Evolutionary conservation across 2,113 vertebrate species (phyloP).

Genomic region (Microcebus lehilahytsara): DNA sequence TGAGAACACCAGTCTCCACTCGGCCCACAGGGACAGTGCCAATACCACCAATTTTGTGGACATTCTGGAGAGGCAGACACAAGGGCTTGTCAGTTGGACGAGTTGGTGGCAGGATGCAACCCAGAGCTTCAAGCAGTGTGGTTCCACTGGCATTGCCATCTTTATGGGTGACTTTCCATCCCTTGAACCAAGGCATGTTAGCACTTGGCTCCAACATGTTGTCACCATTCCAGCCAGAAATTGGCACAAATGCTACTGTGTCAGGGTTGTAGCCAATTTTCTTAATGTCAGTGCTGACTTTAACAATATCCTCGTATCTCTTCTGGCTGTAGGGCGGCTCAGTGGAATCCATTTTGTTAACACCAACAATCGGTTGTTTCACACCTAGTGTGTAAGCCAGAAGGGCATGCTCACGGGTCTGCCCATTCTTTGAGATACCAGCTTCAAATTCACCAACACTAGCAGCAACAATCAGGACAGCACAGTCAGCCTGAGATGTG

Average conservation of each 20-base stretch:
- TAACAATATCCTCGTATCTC: conserved; percentile 97
- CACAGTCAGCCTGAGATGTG: no score
- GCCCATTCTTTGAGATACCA: no score
- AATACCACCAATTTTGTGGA: conserved; percentile 98
- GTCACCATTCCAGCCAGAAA: conserved; percentile 99
- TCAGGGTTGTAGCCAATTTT: conserved; percentile 99
- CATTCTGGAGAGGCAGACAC: conserved; percentile 96
- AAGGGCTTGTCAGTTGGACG: conserved; percentile 96
- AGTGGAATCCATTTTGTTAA: conserved; percentile 99
- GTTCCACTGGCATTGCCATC: conserved; percentile 94
- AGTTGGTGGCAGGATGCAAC: conserved; percentile 93
- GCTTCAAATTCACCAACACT: no score
- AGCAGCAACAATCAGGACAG: no score
- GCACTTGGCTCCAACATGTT: conserved; percentile 98
- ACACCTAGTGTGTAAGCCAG: no score
- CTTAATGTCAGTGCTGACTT: conserved; percentile 99
- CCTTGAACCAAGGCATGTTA: conserved; percentile 99
- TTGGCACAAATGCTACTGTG: conserved; percentile 95
- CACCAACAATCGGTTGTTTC: conserved; percentile 92
- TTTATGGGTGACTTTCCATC: conserved; percentile 96
- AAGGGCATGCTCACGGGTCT: no score
- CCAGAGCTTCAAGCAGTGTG: conserved; percentile 94
- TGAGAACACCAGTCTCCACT: no score
- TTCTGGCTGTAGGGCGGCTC: conserved; percentile 99
- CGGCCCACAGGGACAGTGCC: conserved; percentile 92